Evolutionary conservation across 2,797 vertebrate species (phyloP).

Genomic region (Hozukius guyotensis): DNA sequence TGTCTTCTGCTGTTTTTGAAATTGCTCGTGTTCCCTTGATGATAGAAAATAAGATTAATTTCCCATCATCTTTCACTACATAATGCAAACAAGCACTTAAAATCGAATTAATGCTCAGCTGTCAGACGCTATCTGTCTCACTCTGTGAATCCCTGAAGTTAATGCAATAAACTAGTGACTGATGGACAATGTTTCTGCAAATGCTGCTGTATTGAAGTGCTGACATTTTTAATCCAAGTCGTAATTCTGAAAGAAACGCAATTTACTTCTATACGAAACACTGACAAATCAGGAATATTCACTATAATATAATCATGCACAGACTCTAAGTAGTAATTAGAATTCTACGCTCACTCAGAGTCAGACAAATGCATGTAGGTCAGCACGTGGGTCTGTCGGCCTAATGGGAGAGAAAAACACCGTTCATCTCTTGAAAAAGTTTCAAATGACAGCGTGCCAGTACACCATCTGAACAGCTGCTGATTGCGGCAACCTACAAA

Average conservation of each 20-base stretch:
- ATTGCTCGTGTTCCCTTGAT: background rate
- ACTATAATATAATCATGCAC: background rate
- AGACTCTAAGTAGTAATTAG: background rate
- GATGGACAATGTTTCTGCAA: background rate
- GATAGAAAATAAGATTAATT: background rate
- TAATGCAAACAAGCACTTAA: background rate
- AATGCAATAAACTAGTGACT: slow-evolving; percentile 1
- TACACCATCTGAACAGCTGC: slow-evolving; percentile 60
- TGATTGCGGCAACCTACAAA: slow-evolving; percentile 56
- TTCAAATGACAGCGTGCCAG: slow-evolving; percentile 57
- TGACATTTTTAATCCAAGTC: background rate
- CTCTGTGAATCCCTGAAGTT: background rate
- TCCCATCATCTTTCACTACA: background rate
- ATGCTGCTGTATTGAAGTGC: background rate
- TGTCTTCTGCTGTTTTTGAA: background rate
- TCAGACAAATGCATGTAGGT: slow-evolving; percentile 42
- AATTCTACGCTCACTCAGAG: background rate
- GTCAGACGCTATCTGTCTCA: background rate
- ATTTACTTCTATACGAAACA: background rate
- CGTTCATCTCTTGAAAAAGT: slow-evolving; percentile 49
- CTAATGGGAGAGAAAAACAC: slow-evolving; percentile 36
- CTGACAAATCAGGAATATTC: background rate
- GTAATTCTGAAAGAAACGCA: background rate
- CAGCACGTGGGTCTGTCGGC: slow-evolving; percentile 1
- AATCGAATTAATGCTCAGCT: background rate